Base-by-base conservation (phyloP, 1,140 invertebrate genomes). In the Coenobita brevimanus region DNA sequence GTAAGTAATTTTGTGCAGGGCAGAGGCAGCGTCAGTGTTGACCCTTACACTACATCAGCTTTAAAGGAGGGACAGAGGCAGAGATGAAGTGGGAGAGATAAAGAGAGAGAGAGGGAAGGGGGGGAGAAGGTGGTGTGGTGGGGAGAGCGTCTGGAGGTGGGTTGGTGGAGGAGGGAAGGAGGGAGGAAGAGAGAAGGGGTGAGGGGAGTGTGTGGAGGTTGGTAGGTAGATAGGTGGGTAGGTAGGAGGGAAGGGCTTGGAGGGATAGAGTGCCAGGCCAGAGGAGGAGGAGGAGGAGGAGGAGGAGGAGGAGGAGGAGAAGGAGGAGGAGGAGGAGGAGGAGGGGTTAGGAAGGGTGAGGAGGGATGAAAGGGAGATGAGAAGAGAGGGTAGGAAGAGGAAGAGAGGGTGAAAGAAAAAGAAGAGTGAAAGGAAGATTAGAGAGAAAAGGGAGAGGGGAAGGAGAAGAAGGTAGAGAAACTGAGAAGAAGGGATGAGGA, bases 71-170 rank as follows among this genome's bases (percentile, higher is more conserved):
- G 82, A 73, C 57, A 41, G 17, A 75, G 50, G 82, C 82, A 60
- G 82, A 73, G 69, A 84, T 73, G 69, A 84, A 73, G 82, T 75
- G 71, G 82, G n/a, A 64, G 54, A 80, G 78, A 80, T 80, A 80
- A 80, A 62, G n/a, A 36, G 33, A 73, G 30, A 24, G 54, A 43
- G 41, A 64, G 57, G 36, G 57, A 27, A 71, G 36, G 67, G 30
- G 46, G 30, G 46, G 50, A 46, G 46, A 27, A 38, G 50, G 33
- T 27, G 43, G 36, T 24, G 41, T 50, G 46, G 50, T 41, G 57
- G 76, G 50, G 41, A 50, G 76, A 79, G 50, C 50, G 38, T 36
- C 41, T 54, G 41, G 57, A 41, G 69, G 62, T 27, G 64, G 64
- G 41, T 60, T 64, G 75, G 82, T 54, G 69, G 75, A 69, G 57